phyloP scores from a whole-genome alignment of 2,797 vertebrate species.

The Mormyrus proboscirostris region DNA sequence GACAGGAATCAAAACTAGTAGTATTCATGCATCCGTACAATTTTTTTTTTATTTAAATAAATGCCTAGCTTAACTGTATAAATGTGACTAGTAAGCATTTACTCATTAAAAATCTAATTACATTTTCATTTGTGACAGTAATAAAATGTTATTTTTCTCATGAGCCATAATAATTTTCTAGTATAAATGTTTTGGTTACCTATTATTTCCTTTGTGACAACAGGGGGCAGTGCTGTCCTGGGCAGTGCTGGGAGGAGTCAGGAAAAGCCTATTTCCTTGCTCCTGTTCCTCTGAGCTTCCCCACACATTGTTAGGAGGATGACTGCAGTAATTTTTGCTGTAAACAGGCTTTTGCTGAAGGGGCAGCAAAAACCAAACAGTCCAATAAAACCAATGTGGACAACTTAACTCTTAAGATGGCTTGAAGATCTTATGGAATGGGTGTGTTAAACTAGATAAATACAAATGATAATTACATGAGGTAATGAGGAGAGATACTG shows the following conservation, averaged over 20 bases:
- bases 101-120: not conserved
- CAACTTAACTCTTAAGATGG: not conserved
- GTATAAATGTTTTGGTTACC: not conserved
- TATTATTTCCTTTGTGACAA: not conserved
- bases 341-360: not conserved
- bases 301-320: not conserved
- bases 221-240: slow-evolving; percentile 1
- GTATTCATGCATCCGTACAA: not conserved
- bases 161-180: not conserved
- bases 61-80: not conserved
- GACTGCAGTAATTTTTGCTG: not conserved
- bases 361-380: not conserved
- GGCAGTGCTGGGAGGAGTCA: not conserved
- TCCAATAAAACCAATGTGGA: not conserved
- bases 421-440: not conserved
- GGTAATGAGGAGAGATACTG: not conserved
- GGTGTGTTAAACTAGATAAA: not conserved
- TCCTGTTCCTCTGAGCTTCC: not conserved
- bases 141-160: not conserved
- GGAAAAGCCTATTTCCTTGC: not conserved
- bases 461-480: not conserved
- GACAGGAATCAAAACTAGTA: not conserved
- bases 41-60: not conserved
- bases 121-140: not conserved
- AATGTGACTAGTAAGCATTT: not conserved